phyloP scores from a whole-genome alignment of 2,797 vertebrate genomes.

The Dendrocincla fuliginosa region DNA sequence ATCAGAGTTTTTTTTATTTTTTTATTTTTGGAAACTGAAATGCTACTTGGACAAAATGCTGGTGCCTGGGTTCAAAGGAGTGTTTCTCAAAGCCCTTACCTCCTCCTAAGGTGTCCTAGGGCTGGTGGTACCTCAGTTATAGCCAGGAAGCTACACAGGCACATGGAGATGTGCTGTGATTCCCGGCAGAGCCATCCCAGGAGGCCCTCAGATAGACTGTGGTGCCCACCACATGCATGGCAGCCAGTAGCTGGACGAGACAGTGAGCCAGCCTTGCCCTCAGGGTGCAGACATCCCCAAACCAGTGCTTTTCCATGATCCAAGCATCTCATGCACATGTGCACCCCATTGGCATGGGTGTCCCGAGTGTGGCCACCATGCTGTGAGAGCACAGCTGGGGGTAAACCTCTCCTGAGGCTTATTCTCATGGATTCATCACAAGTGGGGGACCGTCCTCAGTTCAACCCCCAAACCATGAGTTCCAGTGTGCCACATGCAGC shows the following conservation, averaged over 20 bases:
- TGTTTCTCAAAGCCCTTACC: background rate
- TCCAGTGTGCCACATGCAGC: background rate
- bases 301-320: background rate
- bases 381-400: background rate
- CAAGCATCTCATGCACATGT: background rate
- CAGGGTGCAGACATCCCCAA: background rate
- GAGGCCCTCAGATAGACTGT: background rate
- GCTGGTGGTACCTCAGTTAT: background rate
- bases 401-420: background rate
- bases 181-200: background rate
- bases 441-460: background rate
- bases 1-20: fast-evolving
- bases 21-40: background rate
- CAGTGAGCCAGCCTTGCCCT: background rate
- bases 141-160: background rate
- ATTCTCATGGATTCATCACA: background rate
- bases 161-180: background rate
- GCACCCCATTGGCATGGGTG: fast-evolving
- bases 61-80: background rate
- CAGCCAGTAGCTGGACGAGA: background rate
- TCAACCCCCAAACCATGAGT: background rate
- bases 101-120: background rate
- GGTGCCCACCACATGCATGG: background rate
- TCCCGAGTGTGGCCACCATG: background rate
- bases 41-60: background rate